Base-by-base conservation (phyloP, 2,113 vertebrate species). In the Antechinus flavipes region DNA sequence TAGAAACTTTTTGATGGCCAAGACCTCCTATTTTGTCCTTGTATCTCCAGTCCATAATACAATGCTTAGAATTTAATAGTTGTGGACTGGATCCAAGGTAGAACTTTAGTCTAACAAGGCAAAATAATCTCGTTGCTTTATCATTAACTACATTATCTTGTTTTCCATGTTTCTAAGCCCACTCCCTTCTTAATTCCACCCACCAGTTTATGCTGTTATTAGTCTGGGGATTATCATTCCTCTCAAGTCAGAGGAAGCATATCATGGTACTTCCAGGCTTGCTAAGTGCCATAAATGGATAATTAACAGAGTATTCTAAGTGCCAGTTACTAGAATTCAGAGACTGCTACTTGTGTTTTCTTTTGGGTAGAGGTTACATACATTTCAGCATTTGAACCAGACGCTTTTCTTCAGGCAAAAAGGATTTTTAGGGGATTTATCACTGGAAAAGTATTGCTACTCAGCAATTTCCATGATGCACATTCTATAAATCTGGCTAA, bases 401-500 rank as follows among this genome's bases (percentile, higher is more conserved):
- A 90, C 68, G 35, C 68, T 93, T 26, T 94, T 91, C 68, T 94
- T 96, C 2, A 0, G 90, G 84, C 42, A 9, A 24, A 90, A 95
- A n/a, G 92, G 47, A 76, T 46, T 91, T 96, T 93, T 91, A 92
- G 50, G 92, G 68, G 68, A 55, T 16, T 46, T 30, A 35, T 47
- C 19, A 56, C n/a, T 92, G 26, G 30, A 58, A 90, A 93, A 93
- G 8, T 19, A 27, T 2, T 19, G 22, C 90, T 26, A 8, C 91
- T 93, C 89, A 91, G 50, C 7, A 84, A 76, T 92, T 93, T 76
- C n/a, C 58, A 95, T 91, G 19, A 23, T 84, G 68, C 0, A 84
- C 61, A 92, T 23, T 94, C 90, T 26, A 91, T 35, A 94, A 46
- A 90, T 94, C 42, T 89, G 68, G 68, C 42, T 84, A 84, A 76